Percentiles rank a stretch among this genome's conserved stretches.
Evolutionary conservation across 2,797 vertebrate genomes (phyloP).

Genomic region (Thalassophryne amazonica): DNA sequence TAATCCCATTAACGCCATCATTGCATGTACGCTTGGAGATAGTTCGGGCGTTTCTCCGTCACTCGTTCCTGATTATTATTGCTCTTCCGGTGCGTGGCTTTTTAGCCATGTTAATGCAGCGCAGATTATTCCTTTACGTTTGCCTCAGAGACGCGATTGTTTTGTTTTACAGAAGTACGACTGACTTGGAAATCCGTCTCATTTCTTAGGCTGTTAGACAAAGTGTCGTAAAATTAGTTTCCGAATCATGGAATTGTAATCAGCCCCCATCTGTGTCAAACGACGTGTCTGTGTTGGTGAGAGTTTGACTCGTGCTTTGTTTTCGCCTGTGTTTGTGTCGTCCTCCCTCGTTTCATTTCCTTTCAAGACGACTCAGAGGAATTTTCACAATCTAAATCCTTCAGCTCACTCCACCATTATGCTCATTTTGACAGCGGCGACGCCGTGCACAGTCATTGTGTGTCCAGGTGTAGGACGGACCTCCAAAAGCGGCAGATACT

Average conservation of each 20-base stretch:
- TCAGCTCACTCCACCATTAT: conserved; percentile 43
- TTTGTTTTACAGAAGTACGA: no score
- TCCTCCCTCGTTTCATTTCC: conserved; percentile 4
- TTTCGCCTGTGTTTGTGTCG: conserved; percentile 14
- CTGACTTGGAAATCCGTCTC: neutral
- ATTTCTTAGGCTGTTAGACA: neutral
- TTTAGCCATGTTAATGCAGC: no score
- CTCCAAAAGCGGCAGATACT: conserved; percentile 18
- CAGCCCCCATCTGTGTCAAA: conserved; percentile 28
- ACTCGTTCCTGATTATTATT: no score
- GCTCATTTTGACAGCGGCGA: conserved; percentile 43
- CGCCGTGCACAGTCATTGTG: conserved; percentile 51
- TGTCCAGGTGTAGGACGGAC: conserved; percentile 44
- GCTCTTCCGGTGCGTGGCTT: no score
- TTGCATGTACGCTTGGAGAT: no score
- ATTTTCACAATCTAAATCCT: conserved; percentile 59
- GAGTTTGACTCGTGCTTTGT: conserved; percentile 12
- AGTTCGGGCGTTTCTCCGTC: no score
- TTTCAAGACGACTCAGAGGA: conserved; percentile 32
- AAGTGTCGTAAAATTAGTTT: neutral
- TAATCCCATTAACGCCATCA: no score
- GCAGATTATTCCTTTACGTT: no score
- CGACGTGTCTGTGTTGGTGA: conserved; percentile 22
- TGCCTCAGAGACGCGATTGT: no score
- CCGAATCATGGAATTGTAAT: conserved; percentile 44